These are phyloP conservation scores for Cyprinodon tularosa DNA, from an alignment of 2,113 vertebrate species.

Conservation along the genomic window DNA sequence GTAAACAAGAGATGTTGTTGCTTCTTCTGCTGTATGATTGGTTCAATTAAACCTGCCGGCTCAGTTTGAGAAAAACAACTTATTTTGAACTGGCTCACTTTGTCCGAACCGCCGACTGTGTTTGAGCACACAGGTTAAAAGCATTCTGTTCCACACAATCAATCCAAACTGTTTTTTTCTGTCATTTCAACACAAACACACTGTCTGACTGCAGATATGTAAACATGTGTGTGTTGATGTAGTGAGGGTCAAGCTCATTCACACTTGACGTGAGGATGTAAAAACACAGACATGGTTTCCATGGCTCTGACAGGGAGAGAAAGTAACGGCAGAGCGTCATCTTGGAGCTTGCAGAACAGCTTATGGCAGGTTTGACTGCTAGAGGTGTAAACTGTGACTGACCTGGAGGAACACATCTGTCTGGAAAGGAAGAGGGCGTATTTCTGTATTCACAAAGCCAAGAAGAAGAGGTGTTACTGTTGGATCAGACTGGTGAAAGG, in stretches of 20 bases:
- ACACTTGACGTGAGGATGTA: constrained; percentile 31
- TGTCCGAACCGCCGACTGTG: not conserved
- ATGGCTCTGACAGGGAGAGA: constrained; percentile 2
- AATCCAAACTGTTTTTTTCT: not conserved
- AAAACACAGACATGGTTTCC: constrained; percentile 38
- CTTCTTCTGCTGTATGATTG: constrained; percentile 35
- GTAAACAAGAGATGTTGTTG: constrained; percentile 63
- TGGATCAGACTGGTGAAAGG: constrained; percentile 7
- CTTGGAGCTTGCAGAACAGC: constrained; percentile 23
- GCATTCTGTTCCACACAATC: constrained; percentile 1
- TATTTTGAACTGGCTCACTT: not conserved
- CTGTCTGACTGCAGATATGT: constrained; percentile 7
- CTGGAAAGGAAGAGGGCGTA: constrained; percentile 18
- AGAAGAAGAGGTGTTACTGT: not conserved
- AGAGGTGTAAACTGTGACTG: constrained; percentile 44
- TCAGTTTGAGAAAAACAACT: constrained; percentile 16
- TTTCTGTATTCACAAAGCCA: not conserved
- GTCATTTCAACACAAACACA: constrained; percentile 8
- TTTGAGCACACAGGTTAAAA: constrained; percentile 5
- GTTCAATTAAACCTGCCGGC: constrained; percentile 19
- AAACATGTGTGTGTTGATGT: constrained; percentile 16
- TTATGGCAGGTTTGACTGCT: constrained; percentile 35
- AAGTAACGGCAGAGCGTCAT: constrained; percentile 2
- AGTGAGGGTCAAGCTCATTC: constrained; percentile 25
- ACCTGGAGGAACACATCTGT: constrained; percentile 33